Base-by-base conservation (phyloP, 2,797 vertebrate species). In the Danio aesculapii region DNA sequence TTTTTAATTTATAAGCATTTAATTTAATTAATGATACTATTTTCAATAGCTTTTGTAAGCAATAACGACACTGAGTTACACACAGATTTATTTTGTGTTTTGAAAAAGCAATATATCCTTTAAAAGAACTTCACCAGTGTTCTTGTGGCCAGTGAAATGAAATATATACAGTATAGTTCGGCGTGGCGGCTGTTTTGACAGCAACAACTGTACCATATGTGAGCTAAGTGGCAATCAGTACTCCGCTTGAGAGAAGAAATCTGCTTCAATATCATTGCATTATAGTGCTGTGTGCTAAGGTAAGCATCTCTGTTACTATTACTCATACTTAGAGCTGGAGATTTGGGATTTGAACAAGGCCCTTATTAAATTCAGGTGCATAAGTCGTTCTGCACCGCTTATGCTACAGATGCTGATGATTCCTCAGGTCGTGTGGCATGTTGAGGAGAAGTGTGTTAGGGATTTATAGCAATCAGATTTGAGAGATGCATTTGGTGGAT, bases 341-440 rank as follows among this genome's bases (percentile, higher is more conserved):
- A 73, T 59, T 73, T 47, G 41, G 53, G 7, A 16, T 73, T 73
- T 59, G 17, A 73, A 59, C 53, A 73, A 47, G 16, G 17, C 43
- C 5, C 12, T 59, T 39, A 39, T 52, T 59, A 59, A 73, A 59
- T 59, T 59, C 4, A 6, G 7, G 21, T 12, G 2, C 9, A 39
- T 11, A 41, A 75, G 1, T 62, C 6, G 6, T 50, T 61, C 58
- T 75, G 19, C 44, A 30, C 17, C 8, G 2, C 17, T 19, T 57
- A 10, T 41, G 52, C 30, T 30, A 74, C 19, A 30, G 13, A 49
- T 4, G 19, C 19, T 47, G 17, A 50, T 47, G 8, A 50, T 39
- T 75, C 5, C 44, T 69, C 13, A 19, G 12, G 44, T 72, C 1
- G 1, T 14, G 16, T 49, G 16, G 69, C 41, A 41, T 61, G 17